Percentiles rank a stretch among this genome's conserved stretches.
phyloP scores from a whole-genome alignment of 2,113 vertebrate species.

The Thalassarche chlororhynchos region DNA sequence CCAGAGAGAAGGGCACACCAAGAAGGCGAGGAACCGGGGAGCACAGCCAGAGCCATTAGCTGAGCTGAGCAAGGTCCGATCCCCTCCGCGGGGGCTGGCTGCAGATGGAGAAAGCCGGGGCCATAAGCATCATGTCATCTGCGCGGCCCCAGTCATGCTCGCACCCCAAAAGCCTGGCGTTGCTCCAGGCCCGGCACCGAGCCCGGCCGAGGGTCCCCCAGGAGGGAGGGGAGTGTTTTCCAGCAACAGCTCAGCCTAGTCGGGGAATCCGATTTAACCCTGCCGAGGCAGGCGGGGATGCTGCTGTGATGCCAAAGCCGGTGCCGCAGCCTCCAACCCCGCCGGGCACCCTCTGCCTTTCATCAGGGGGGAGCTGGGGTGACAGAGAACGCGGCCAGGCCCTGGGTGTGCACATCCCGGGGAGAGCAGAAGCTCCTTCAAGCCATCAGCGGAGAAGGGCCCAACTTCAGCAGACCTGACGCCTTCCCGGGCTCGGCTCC shows the following conservation, averaged over 20 bases:
- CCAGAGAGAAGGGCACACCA: fast-evolving
- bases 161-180: not conserved
- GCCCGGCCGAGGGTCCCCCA: not conserved
- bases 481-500: not conserved
- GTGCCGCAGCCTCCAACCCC: fast-evolving
- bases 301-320: fast-evolving
- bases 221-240: slow-evolving; percentile 8
- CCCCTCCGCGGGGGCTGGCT: not conserved
- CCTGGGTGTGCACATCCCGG: not conserved
- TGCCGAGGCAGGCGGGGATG: not conserved
- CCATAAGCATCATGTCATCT: not conserved
- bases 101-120: fast-evolving
- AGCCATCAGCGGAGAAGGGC: not conserved
- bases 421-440: not conserved
- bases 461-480: not conserved
- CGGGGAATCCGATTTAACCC: not conserved
- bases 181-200: not conserved
- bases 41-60: not conserved
- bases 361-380: fast-evolving
- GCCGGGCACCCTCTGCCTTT: not conserved
- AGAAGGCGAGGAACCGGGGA: not conserved
- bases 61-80: not conserved
- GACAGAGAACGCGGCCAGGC: not conserved
- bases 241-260: not conserved
- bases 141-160: not conserved